Conservation (phyloP, 2,797 vertebrate species). For the Urosaurus nigricauda region DNA sequence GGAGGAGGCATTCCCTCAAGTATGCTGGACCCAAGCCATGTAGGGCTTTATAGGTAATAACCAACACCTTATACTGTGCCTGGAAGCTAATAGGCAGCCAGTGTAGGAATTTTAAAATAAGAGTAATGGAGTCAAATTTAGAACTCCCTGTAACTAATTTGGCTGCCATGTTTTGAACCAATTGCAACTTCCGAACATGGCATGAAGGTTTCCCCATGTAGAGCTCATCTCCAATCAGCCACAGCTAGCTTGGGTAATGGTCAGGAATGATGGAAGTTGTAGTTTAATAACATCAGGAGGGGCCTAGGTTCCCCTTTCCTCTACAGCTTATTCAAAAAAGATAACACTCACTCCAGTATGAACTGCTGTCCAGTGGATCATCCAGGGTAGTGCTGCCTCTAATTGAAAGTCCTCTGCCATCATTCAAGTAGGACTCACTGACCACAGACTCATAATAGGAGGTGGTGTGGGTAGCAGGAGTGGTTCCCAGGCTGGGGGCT, state of each 20-base stretch:
- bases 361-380: slow-evolving; percentile 63
- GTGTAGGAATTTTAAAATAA: too few relatives aligned
- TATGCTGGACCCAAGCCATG: too few relatives aligned
- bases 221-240: neutral
- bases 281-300: neutral
- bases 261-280: neutral
- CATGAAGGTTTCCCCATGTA: too few relatives aligned
- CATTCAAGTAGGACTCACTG: slow-evolving; percentile 78
- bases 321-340: neutral
- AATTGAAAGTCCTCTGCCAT: slow-evolving; percentile 63
- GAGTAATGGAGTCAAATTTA: too few relatives aligned
- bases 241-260: neutral
- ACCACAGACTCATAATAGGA: slow-evolving; percentile 82
- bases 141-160: too few relatives aligned
- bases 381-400: slow-evolving; percentile 61
- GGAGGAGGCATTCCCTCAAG: too few relatives aligned
- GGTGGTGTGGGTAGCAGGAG: slow-evolving; percentile 74
- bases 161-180: too few relatives aligned
- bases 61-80: too few relatives aligned
- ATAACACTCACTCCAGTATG: slow-evolving; percentile 77
- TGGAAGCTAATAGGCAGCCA: too few relatives aligned
- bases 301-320: neutral
- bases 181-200: too few relatives aligned
- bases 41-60: too few relatives aligned
- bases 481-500: slow-evolving; percentile 42